These are phyloP conservation scores for Mareca penelope DNA, from an alignment of 2,797 vertebrate species.

Conservation along the genomic window DNA sequence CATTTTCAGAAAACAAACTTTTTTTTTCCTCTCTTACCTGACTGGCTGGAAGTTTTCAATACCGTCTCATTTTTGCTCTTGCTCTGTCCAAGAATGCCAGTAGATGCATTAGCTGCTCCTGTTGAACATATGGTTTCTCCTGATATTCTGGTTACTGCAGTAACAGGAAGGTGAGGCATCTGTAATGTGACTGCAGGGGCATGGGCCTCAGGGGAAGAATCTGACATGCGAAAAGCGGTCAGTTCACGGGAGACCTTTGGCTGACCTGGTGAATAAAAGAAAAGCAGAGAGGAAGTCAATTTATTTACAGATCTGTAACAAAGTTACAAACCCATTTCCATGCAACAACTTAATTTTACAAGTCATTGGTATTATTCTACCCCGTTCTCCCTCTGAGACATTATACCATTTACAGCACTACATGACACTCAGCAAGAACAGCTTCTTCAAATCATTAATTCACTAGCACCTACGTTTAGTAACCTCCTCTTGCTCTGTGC, in stretches of 20 bases:
- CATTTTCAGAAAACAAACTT: background rate
- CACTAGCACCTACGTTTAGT: background rate
- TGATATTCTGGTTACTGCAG: slow-evolving; percentile 76
- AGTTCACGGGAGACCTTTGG: slow-evolving; percentile 70
- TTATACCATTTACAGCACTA: background rate
- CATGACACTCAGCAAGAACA: background rate
- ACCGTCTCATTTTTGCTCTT: slow-evolving; percentile 60
- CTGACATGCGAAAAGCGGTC: slow-evolving; percentile 12
- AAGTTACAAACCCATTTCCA: background rate
- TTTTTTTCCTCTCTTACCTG: slow-evolving; percentile 70
- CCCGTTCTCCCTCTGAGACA: background rate
- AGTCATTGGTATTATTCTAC: background rate
- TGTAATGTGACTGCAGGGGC: slow-evolving; percentile 76
- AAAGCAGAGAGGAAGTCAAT: background rate
- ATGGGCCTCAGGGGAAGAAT: slow-evolving; percentile 74
- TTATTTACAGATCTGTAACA: background rate
- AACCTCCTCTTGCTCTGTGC: background rate
- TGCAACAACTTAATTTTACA: background rate
- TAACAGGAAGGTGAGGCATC: slow-evolving; percentile 90
- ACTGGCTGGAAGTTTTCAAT: slow-evolving; percentile 80
- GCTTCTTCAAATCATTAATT: background rate
- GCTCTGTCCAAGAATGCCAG: slow-evolving; percentile 62
- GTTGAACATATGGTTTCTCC: slow-evolving; percentile 73
- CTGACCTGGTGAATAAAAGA: slow-evolving; percentile 75
- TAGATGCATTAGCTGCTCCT: slow-evolving; percentile 55